Conservation (phyloP, 2,797 vertebrate genomes). For the Centropyge bicolor region DNA sequence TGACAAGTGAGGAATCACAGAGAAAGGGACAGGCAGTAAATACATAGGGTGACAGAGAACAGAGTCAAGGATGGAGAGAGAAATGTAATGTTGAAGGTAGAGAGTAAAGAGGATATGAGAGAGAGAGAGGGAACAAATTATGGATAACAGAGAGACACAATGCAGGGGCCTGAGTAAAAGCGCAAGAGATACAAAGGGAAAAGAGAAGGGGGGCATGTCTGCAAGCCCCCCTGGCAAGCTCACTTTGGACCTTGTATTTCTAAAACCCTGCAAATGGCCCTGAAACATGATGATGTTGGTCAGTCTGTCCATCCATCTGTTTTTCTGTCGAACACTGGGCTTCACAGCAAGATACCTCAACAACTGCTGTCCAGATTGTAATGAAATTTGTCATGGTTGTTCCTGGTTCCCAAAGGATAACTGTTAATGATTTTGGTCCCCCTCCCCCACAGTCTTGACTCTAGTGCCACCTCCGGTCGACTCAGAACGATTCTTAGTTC, state of each 20-base stretch:
- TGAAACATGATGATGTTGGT: background rate
- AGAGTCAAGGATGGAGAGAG: background rate
- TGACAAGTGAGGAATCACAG: too few relatives aligned
- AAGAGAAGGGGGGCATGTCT: too few relatives aligned
- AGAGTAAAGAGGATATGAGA: background rate
- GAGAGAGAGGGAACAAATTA: background rate
- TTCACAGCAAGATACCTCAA: background rate
- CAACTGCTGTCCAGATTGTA: background rate
- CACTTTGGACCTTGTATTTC: too few relatives aligned
- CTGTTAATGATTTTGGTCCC: background rate
- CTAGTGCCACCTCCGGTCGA: background rate
- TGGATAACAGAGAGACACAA: too few relatives aligned
- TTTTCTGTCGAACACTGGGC: background rate
- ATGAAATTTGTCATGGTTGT: background rate
- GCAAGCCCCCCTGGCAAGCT: too few relatives aligned
- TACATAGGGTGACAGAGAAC: background rate
- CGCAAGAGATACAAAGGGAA: background rate
- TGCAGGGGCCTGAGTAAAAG: too few relatives aligned
- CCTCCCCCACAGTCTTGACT: background rate
- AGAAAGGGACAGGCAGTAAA: background rate
- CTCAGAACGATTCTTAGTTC: background rate
- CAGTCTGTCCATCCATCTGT: background rate
- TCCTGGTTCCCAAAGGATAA: background rate
- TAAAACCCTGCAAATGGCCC: too few relatives aligned
- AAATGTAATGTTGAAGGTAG: background rate